Evolutionary conservation across 2,797 vertebrate genomes (phyloP), one percentile per base, ranked within the genome.

Genomic region (Bradypodion pumilum): DNA sequence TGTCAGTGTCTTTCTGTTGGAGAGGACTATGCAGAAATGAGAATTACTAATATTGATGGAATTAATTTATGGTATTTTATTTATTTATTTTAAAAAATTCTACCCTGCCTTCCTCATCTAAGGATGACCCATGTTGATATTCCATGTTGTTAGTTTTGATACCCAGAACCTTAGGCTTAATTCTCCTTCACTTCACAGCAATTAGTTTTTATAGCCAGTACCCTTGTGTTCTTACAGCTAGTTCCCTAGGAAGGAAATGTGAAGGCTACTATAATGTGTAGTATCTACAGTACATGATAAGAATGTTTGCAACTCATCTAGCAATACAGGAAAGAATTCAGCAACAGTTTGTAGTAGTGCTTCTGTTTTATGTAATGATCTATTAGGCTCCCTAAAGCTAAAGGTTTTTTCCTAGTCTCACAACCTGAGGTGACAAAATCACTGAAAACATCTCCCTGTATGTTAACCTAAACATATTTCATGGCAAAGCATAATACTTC

Each of bases 131-230:
- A n/a, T n/a, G n/a, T n/a, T n/a, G n/a, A n/a, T n/a, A n/a, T 29
- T 66, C n/a, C 10, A 32, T 66, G 29, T 66, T 23, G 9, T 66
- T 3, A 13, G 90, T 87, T 89, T 85, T 62, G 3, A 89, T 90
- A 87, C 83, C 72, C 81, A 83, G 89, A 89, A 86, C 85, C 80
- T 81, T 74, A 91, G 87, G 91, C 88, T 90, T 82, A 16, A 1
- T 85, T 92, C 86, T 93, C 90, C 91, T 90, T 93, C 91, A 92
- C 77, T 87, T 88, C 85, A 89, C 93, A 56, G 19, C 52, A 56
- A 56, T 56, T 56, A 56, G 15, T 56, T 56, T 56, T 56, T 23
- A 19, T 56, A 56, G 21, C 19, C 52, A 56, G 2, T 56, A 19
- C 52, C 52, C 81, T 82, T 85, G 82, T 86, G 85, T 89, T 40